These are phyloP conservation scores for Ceratosolen solmsi DNA, from an alignment of 1,140 invertebrate species.

Conservation along the genomic window DNA sequence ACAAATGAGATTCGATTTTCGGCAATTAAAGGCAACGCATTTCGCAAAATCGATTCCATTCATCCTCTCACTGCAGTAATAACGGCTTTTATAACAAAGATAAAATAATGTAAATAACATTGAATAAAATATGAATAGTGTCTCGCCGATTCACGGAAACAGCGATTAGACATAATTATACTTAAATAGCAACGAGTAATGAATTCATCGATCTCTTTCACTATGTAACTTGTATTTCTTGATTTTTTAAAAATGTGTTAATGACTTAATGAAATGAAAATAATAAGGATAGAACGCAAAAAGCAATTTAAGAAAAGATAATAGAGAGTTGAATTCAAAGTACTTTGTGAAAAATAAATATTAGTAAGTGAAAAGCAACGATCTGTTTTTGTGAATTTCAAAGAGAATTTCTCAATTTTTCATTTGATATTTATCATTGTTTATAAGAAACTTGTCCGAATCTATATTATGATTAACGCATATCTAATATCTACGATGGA, in stretches of 20 bases:
- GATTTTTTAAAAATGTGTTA: slow-evolving; percentile 34
- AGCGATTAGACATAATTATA: background rate
- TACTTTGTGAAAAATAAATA: background rate
- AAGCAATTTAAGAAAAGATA: slow-evolving; percentile 24
- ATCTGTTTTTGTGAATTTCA: too few relatives aligned
- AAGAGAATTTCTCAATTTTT: too few relatives aligned
- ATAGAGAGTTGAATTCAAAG: background rate
- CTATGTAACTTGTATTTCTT: slow-evolving; percentile 17
- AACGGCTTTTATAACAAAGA: slow-evolving; percentile 32
- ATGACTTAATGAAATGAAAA: slow-evolving; percentile 6
- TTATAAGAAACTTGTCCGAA: background rate
- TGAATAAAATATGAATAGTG: slow-evolving; percentile 31
- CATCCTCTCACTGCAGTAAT: slow-evolving; percentile 35
- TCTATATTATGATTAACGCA: background rate
- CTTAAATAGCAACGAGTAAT: slow-evolving; percentile 21
- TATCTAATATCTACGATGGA: background rate
- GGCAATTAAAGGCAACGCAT: slow-evolving; percentile 47
- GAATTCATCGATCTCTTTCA: slow-evolving; percentile 47
- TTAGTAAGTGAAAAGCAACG: background rate
- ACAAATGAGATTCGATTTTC: slow-evolving; percentile 42
- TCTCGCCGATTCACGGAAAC: slow-evolving; percentile 17
- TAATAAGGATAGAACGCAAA: slow-evolving; percentile 8
- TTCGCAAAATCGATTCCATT: slow-evolving; percentile 47
- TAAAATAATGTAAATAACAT: slow-evolving; percentile 29
- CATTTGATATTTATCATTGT: too few relatives aligned